Evolutionary conservation across 2,113 vertebrate genomes (phyloP), one percentile per base, ranked within the genome.

Genomic region (Aviceda subcristata): DNA sequence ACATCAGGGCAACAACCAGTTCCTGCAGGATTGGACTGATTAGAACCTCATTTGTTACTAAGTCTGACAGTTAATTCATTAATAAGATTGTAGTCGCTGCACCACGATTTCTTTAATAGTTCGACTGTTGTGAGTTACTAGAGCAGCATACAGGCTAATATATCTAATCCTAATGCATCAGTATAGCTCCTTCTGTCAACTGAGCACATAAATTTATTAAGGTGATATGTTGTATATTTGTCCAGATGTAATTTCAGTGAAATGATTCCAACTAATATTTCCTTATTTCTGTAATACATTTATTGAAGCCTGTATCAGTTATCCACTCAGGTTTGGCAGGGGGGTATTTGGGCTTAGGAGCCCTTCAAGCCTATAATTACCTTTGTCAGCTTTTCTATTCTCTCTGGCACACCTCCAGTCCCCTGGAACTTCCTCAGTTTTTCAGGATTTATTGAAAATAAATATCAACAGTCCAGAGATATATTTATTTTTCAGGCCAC

Each of bases 391-490:
- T 84, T 85, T 87, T 72, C n/a, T 83, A 0, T 51, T 69, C 34
- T 73, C 18, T 80, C 55, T 86, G 48, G 48, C 39, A 90, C 30
- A 60, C 27, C 29, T 62, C 53, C 59, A 69, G 3, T 34, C 18
- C 22, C 55, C 39, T 84, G 59, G 59, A 86, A 88, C 41, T 66
- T 91, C 21, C 46, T 24, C 59, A 41, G 5, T 69, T 79, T 92
- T 88, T 79, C 50, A 88, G n/a, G 9, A 30, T 88, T 89, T 84
- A 50, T 88, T 95, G 50, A 88, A 97, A 93, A 76, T 66, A 79
- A 88, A n/a, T 60, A 62, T 32, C 34, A 86, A 57, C 7, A 88
- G 9, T 41, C 39, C 29, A 74, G 38, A 62, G 15, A 68, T 16
- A 43, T 53, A 34, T 55, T 86, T 69, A 48, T 86, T 69, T 57